A percentile compares a stretch with the other conserved stretches of the same genome.
phyloP scores from a whole-genome alignment of 2,113 vertebrate genomes.

The Gavia stellata region DNA sequence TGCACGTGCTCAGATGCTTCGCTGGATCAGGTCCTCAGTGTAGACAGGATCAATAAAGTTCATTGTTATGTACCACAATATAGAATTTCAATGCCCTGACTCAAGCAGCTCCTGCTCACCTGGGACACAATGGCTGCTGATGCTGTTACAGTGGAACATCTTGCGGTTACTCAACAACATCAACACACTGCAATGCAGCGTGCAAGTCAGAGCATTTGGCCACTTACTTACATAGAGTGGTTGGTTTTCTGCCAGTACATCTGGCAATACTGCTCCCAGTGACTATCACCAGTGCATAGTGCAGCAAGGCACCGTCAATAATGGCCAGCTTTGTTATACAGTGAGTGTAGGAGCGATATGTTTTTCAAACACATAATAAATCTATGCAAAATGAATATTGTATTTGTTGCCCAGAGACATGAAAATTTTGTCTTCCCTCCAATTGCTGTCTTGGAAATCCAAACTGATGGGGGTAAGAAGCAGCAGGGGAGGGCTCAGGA shows the following conservation, averaged over 20 bases:
- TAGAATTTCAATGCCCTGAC: not conserved
- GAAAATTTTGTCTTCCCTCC: not conserved
- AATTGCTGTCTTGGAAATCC: not conserved
- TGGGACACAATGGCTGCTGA: not conserved
- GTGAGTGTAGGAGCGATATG: accelerated
- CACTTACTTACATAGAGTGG: not conserved
- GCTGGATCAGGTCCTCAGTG: not conserved
- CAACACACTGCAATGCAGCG: not conserved
- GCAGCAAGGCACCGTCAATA: not conserved
- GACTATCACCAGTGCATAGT: not conserved
- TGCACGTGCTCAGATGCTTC: not conserved
- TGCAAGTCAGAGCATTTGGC: not conserved
- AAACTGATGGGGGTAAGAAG: not conserved
- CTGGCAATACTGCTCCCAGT: not conserved
- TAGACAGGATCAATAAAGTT: conserved; percentile 9
- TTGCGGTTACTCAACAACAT: not conserved
- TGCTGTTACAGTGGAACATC: not conserved
- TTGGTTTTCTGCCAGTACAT: not conserved
- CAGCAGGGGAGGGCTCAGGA: not conserved
- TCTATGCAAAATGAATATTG: not conserved
- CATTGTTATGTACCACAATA: conserved; percentile 1
- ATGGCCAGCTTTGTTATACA: not conserved
- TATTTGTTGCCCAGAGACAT: not conserved
- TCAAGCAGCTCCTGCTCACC: conserved; percentile 14
- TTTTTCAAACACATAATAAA: not conserved